phyloP scores from a whole-genome alignment of 2,113 vertebrate genomes.

The Xiphorhynchus elegans region DNA sequence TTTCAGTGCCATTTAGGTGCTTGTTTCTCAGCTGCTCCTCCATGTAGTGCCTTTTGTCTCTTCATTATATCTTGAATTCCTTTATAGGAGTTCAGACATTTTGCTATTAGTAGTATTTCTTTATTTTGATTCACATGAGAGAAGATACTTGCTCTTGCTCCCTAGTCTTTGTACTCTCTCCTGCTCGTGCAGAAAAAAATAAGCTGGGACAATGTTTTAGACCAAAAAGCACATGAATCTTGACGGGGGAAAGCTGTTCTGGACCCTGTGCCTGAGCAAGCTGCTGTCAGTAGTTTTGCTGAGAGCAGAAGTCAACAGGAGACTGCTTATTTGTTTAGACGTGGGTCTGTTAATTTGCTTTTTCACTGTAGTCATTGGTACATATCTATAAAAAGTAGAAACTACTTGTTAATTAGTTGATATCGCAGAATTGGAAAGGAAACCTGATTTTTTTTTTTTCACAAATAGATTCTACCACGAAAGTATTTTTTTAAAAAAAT shows the following conservation, averaged over 20 bases:
- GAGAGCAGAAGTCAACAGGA: not conserved
- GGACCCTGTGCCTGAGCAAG: conserved; percentile 31
- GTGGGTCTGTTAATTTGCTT: not conserved
- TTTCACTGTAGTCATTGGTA: not conserved
- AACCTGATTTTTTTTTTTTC: not conserved
- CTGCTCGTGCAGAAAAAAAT: not conserved
- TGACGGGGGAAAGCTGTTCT: not conserved
- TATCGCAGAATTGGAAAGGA: not conserved
- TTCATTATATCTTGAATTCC: not conserved
- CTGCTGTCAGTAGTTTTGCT: not conserved
- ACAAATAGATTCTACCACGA: not conserved
- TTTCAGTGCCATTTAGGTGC: not conserved
- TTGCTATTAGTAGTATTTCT: not conserved
- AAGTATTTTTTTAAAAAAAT: not conserved
- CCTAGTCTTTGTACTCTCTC: not conserved
- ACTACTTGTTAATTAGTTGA: not conserved
- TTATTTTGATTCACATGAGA: not conserved
- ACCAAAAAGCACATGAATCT: not conserved
- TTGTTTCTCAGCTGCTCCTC: not conserved
- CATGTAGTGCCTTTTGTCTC: not conserved
- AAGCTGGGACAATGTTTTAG: not conserved
- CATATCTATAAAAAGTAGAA: not conserved
- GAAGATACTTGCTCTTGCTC: not conserved
- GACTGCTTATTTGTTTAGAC: not conserved
- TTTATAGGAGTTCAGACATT: not conserved